phyloP scores from a whole-genome alignment of 2,113 vertebrate species.

The Plecotus auritus region DNA sequence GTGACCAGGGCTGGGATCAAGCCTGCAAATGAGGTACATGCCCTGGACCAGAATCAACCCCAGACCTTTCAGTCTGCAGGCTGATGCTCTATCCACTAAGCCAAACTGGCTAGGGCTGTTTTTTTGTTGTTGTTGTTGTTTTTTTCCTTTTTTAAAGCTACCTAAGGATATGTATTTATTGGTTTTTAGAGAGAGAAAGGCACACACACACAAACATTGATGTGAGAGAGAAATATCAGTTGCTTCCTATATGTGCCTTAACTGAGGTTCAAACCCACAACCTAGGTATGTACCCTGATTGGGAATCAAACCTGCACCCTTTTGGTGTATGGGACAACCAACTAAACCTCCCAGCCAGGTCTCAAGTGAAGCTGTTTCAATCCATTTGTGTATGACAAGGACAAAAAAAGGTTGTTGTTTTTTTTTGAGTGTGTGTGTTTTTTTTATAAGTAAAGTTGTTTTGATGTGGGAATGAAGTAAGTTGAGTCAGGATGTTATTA shows the following conservation, averaged over 20 bases:
- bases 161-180: background rate
- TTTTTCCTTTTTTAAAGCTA: background rate
- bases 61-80: too few relatives aligned
- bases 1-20: too few relatives aligned
- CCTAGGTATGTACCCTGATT: background rate
- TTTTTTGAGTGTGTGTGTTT: too few relatives aligned
- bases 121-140: too few relatives aligned
- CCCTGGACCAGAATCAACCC: too few relatives aligned
- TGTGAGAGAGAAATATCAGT: background rate
- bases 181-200: background rate
- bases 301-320: background rate
- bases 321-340: background rate
- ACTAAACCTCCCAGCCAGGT: background rate
- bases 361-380: background rate
- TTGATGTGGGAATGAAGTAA: background rate
- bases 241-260: background rate
- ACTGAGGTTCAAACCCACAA: background rate
- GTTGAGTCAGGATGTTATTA: too few relatives aligned
- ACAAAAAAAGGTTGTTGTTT: background rate
- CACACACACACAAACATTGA: too few relatives aligned
- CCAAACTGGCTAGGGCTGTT: background rate
- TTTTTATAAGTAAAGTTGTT: background rate
- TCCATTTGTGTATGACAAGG: background rate
- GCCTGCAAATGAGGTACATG: background rate
- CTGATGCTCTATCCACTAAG: background rate